phyloP scores from a whole-genome alignment of 1,140 invertebrate genomes.

The Drosophila sucinea region DNA sequence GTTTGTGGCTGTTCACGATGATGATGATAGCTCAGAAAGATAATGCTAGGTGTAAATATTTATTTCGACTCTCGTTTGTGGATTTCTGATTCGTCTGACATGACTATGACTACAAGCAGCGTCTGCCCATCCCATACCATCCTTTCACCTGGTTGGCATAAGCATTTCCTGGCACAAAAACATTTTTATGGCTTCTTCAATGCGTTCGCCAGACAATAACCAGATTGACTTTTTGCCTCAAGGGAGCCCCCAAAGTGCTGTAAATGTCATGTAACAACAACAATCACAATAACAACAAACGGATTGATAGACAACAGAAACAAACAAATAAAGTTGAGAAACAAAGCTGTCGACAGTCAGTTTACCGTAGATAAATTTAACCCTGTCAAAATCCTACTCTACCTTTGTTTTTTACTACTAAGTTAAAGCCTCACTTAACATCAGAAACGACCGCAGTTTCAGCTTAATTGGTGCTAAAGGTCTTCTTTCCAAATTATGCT shows the following conservation, averaged over 20 bases:
- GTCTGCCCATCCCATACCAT: slow-evolving; percentile 18
- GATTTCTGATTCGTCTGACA: slow-evolving; percentile 54
- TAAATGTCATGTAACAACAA: slow-evolving; percentile 67
- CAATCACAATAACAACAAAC: slow-evolving; percentile 14
- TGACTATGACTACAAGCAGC: slow-evolving; percentile 42
- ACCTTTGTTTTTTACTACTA: too few relatives aligned
- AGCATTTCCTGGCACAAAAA: slow-evolving; percentile 66
- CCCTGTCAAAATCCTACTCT: too few relatives aligned
- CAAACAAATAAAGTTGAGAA: neutral
- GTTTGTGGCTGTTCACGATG: slow-evolving; percentile 59
- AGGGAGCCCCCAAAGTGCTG: slow-evolving; percentile 43
- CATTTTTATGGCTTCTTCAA: slow-evolving; percentile 74
- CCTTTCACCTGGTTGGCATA: slow-evolving; percentile 26
- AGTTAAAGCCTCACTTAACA: too few relatives aligned
- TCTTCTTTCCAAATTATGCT: too few relatives aligned
- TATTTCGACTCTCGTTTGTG: slow-evolving; percentile 43
- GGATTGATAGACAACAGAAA: neutral
- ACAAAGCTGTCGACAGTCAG: neutral
- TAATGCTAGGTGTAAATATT: slow-evolving; percentile 73
- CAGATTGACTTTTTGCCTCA: slow-evolving; percentile 71
- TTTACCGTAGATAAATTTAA: too few relatives aligned
- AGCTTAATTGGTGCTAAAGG: too few relatives aligned
- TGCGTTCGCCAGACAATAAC: slow-evolving; percentile 66
- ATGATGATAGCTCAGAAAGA: slow-evolving; percentile 60
- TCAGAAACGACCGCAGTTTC: too few relatives aligned